Base-by-base conservation (phyloP, 2,888 invertebrate species). In the Microdon myrmicae region DNA sequence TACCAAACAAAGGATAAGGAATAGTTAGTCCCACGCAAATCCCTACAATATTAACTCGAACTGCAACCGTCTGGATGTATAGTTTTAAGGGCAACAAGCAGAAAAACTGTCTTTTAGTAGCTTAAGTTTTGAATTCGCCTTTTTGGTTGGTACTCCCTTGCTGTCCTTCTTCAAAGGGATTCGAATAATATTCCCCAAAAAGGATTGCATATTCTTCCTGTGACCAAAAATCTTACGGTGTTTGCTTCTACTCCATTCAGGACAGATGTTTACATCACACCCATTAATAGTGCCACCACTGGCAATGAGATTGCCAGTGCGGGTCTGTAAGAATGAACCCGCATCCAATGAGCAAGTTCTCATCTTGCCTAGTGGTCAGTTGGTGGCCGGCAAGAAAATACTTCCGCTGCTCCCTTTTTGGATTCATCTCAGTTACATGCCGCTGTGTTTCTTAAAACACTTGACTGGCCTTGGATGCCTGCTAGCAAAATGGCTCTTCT, bases 341-440 rank as follows among this genome's bases (percentile, higher is more conserved):
- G 58, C 64, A 64, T 64, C 64, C 64, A 58, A 58, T 64, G 64
- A 64, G 53, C 64, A 64, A 58, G 58, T 58, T 64, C 51, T 64
- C 51, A 51, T 64, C 64, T 64, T 64, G 64, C 64, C 58, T 58
- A 64, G 64, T 53, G 64, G 64, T 64, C 64, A 64, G 64, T 53
- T 64, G 64, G 64, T 58, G 64, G 64, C 58, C 45, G 58, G 45
- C n/a, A n/a, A n/a, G n/a, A n/a, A n/a, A n/a, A n/a, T n/a, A n/a
- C 58, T 51, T 47, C 47, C 20, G 51, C 51, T 56, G 51, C 47
- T 51, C 45, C 43, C n/a, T n/a, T n/a, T n/a, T n/a, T n/a, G n/a
- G n/a, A n/a, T n/a, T n/a, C n/a, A n/a, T n/a, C n/a, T n/a, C n/a
- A n/a, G n/a, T n/a, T n/a, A n/a, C n/a, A n/a, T n/a, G n/a, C n/a